These are phyloP conservation scores for Chirona hameri DNA, from an alignment of 2,888 invertebrate species.

Conservation along the genomic window DNA sequence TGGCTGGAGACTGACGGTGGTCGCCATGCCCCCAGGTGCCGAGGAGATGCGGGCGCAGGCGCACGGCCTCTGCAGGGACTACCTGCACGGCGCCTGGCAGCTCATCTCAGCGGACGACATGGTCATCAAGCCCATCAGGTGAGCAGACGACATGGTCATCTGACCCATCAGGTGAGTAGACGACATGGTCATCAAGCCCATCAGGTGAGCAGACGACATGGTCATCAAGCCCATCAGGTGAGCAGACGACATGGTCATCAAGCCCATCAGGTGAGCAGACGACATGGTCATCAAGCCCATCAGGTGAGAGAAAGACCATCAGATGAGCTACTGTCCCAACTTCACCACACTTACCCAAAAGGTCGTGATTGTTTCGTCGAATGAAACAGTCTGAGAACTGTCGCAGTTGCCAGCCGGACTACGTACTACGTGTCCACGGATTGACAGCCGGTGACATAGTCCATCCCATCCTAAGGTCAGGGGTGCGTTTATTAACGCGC, in stretches of 20 bases:
- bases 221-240: constrained; percentile 82
- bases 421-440: no score
- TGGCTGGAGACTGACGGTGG: neutral
- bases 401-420: no score
- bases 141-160: constrained; percentile 68
- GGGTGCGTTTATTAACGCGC: no score
- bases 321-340: constrained; percentile 55
- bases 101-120: constrained; percentile 71
- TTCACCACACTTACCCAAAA: no score
- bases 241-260: no score
- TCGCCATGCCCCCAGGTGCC: constrained; percentile 36
- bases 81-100: constrained; percentile 86
- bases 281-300: constrained; percentile 77
- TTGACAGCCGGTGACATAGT: no score
- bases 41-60: constrained; percentile 38
- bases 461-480: no score
- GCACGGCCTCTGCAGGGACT: constrained; percentile 70
- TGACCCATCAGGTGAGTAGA: constrained; percentile 77
- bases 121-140: constrained; percentile 80
- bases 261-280: no score
- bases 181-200: constrained; percentile 55
- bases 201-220: constrained; percentile 69
- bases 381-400: no score
- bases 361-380: no score
- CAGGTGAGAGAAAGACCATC: constrained; percentile 65